These are phyloP conservation scores for Polyommatus icarus DNA, from an alignment of 2,888 invertebrate species.

Conservation along the genomic window DNA sequence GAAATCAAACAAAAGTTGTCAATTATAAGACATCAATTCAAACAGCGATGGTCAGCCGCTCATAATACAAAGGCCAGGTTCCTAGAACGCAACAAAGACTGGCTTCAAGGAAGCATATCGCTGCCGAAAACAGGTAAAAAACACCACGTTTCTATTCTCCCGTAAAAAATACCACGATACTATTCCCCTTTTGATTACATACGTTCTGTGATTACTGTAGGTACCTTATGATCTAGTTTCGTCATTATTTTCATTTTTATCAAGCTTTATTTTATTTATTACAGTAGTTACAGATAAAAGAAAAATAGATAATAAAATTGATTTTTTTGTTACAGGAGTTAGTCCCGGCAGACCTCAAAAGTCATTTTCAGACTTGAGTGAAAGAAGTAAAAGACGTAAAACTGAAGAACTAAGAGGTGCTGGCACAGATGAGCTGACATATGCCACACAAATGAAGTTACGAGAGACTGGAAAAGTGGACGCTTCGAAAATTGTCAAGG, in stretches of 20 bases:
- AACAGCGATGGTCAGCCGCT: not conserved
- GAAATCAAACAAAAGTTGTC: not conserved
- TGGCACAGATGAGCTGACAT: conserved; percentile 34
- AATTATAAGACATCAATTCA: not conserved
- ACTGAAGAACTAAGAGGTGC: conserved; percentile 15
- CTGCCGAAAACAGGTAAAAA: not conserved
- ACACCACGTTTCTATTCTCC: not conserved
- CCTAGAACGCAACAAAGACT: not conserved
- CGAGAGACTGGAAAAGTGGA: conserved; percentile 38
- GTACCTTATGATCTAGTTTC: conserved; percentile 1
- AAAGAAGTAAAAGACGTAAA: too few relatives aligned
- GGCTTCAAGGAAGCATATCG: not conserved
- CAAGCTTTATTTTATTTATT: conserved; percentile 14
- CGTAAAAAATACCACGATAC: not conserved
- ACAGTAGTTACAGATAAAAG: too few relatives aligned
- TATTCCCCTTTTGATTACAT: conserved; percentile 8
- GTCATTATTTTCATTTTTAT: not conserved
- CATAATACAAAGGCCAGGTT: not conserved
- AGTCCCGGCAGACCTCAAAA: too few relatives aligned
- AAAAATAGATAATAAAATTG: too few relatives aligned
- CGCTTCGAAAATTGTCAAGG: conserved; percentile 39
- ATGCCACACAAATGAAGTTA: conserved; percentile 40
- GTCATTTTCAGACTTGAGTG: too few relatives aligned
- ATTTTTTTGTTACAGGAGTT: too few relatives aligned
- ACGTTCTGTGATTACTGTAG: conserved; percentile 8